Conservation (phyloP, 2,797 vertebrate species). For the Otolemur crassicaudatus region DNA sequence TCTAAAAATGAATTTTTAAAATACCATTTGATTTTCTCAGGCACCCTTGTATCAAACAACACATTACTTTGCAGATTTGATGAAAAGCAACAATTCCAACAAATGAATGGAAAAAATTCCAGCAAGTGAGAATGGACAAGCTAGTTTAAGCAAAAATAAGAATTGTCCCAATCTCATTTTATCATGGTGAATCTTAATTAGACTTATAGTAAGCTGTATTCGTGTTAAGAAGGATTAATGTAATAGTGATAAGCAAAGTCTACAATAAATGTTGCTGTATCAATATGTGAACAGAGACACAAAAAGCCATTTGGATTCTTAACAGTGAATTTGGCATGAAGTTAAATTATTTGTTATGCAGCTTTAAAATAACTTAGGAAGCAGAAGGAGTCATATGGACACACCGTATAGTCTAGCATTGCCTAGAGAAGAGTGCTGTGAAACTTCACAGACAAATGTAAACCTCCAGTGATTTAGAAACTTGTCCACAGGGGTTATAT, state of each 20-base stretch:
- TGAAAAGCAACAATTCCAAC: slow-evolving; percentile 69
- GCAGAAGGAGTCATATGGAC: background rate
- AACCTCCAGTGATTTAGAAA: slow-evolving; percentile 12
- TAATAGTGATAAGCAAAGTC: slow-evolving; percentile 76
- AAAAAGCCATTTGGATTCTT: slow-evolving; percentile 64
- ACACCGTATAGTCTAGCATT: background rate
- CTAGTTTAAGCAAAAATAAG: slow-evolving; percentile 77
- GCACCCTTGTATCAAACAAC: slow-evolving; percentile 52
- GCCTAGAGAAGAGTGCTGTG: background rate
- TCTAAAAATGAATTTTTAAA: slow-evolving; percentile 68
- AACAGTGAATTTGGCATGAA: slow-evolving; percentile 46
- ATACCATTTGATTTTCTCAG: slow-evolving; percentile 71
- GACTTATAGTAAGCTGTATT: slow-evolving; percentile 75
- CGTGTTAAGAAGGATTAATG: slow-evolving; percentile 82
- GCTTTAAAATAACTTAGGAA: slow-evolving; percentile 60
- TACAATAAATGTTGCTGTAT: slow-evolving; percentile 73
- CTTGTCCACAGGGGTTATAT: background rate
- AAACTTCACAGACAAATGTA: slow-evolving; percentile 24
- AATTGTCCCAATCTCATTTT: slow-evolving; percentile 79
- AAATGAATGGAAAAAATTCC: slow-evolving; percentile 64
- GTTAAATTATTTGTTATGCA: slow-evolving; percentile 64
- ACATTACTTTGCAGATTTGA: slow-evolving; percentile 66
- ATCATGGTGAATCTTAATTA: slow-evolving; percentile 81
- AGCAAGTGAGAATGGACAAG: slow-evolving; percentile 74
- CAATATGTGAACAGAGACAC: slow-evolving; percentile 74